Evolutionary conservation across 1,140 invertebrate species (phyloP), one percentile per base, ranked within the genome.

Genomic region (Paraescarpia echinospica): DNA sequence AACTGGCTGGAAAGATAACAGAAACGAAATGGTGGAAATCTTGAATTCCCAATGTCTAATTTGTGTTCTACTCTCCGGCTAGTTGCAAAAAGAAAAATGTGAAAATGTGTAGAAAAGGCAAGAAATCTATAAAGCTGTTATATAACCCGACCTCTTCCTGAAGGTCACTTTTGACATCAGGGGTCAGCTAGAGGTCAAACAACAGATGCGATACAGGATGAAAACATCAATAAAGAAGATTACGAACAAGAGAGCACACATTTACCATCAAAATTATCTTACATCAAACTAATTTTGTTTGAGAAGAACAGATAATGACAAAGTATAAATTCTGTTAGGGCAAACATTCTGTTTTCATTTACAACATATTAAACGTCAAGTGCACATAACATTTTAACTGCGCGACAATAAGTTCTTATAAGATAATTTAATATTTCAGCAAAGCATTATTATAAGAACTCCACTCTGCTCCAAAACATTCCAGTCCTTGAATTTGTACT

Each of bases 151-250:
- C 90, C 90, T 90, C 90, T 33, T 90, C 90, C n/a, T 22, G 18
- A 90, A 90, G 90, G 90, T 41, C 34, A 34, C 34, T 90, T 41
- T 90, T 90, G 35, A 90, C 90, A 90, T 90, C 90, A 14, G 90
- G 90, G 90, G 35, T 34, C 14, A 90, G 90, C 90, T 90, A 22
- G 34, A 41, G 90, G 34, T 18, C 34, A 34, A 90, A 35, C 34
- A 90, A 90, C 18, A 90, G 14, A 90, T 90, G n/a, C 22, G 59
- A 12, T 6, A 41, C 41, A 41, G 22, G 59, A 31, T 77, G 59
- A 77, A 77, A 77, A 31, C 59, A 77, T 77, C 12, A 77, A 77
- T 18, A 77, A 22, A 77, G 59, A 77, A 77, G 18, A 77, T 77
- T 77, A 77, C 59, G 22, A 0, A 77, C 59, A 77, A 77, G 59